phyloP scores from a whole-genome alignment of 1,140 invertebrate species.

The Cotesia vestalis region DNA sequence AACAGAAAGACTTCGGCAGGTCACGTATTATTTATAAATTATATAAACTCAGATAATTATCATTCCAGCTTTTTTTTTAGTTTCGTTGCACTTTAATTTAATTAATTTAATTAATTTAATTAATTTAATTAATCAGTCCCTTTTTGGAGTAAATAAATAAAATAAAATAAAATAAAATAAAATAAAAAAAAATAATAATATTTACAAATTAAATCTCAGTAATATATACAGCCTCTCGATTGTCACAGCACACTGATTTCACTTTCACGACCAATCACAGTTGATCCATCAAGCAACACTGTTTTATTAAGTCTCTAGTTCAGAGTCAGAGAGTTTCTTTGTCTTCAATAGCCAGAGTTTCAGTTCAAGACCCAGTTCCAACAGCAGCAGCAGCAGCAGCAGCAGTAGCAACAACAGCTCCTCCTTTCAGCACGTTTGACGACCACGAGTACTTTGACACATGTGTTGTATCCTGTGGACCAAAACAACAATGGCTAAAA shows the following conservation, averaged over 20 bases:
- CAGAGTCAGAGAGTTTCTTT: background rate
- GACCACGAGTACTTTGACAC: constrained; percentile 32
- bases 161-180: constrained; percentile 10
- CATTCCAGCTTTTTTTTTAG: background rate
- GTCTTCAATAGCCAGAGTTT: background rate
- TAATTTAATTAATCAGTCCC: no score
- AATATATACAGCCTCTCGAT: background rate
- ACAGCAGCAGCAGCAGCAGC: no score
- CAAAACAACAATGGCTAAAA: constrained; percentile 35
- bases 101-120: no score
- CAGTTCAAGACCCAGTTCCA: background rate
- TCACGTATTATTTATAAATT: no score
- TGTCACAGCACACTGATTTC: constrained; percentile 18
- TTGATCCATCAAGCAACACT: background rate
- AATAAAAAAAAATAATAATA: constrained; percentile 11
- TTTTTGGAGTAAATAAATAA: background rate
- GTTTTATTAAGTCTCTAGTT: background rate
- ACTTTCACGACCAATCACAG: constrained; percentile 22
- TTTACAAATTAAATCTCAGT: background rate
- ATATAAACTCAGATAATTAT: background rate
- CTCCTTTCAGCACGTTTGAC: constrained; percentile 5
- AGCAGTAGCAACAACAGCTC: background rate
- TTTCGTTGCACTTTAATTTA: background rate
- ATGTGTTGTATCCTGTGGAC: constrained; percentile 33
- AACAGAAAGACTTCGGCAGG: background rate